Conservation (phyloP, 2,797 vertebrate species). For the Sylvia borin region DNA sequence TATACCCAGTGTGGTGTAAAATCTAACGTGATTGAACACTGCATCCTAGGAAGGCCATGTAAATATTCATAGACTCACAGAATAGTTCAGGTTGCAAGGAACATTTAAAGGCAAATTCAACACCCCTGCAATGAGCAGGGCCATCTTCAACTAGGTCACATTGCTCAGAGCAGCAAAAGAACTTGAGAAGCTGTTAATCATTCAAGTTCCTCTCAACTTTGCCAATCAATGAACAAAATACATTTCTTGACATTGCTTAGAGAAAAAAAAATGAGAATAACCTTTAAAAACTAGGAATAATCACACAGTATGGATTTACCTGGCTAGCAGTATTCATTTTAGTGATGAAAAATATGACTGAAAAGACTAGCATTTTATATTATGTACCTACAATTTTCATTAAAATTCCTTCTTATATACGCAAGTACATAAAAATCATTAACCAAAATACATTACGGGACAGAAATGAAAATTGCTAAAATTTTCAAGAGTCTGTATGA, state of each 20-base stretch:
- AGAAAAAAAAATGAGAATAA: neutral
- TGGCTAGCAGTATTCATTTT: neutral
- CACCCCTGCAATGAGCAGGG: neutral
- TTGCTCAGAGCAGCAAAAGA: neutral
- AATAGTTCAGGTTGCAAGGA: neutral
- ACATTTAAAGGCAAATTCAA: neutral
- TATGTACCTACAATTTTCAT: neutral
- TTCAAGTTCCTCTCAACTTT: neutral
- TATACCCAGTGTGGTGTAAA: neutral
- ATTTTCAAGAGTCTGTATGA: neutral
- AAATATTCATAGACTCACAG: neutral
- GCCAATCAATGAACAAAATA: neutral
- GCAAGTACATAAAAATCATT: neutral
- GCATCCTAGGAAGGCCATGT: neutral
- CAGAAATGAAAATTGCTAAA: neutral
- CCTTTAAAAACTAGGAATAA: neutral
- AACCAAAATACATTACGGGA: neutral
- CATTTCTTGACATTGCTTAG: neutral
- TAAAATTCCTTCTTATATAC: constrained; percentile 9
- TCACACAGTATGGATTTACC: neutral
- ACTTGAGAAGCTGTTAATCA: neutral
- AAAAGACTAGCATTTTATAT: constrained; percentile 9
- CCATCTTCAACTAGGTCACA: neutral
- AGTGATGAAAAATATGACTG: constrained; percentile 7
- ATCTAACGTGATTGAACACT: neutral